Evolutionary conservation across 2,888 invertebrate species (phyloP).

Genomic region (Torymus aiolomorphi): DNA sequence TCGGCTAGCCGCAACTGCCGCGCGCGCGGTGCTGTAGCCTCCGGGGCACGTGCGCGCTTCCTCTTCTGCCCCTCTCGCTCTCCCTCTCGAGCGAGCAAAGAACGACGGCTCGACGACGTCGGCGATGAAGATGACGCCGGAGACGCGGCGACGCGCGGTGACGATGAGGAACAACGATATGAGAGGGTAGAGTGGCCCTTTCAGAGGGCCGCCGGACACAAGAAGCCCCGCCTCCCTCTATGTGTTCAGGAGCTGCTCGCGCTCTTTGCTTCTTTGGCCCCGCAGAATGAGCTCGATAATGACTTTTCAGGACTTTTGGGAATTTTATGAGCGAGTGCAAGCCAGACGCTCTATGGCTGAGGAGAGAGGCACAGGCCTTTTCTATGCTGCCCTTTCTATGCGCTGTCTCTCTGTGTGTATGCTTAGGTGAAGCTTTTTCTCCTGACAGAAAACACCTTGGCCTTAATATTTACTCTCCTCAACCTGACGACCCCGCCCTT

Average conservation of each 20-base stretch:
- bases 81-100: neutral
- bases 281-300: slow-evolving; percentile 53
- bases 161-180: slow-evolving; percentile 49
- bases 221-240: neutral
- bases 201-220: slow-evolving; percentile 14
- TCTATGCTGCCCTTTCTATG: too few species aligned
- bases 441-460: too few species aligned
- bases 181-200: slow-evolving; percentile 42
- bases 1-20: slow-evolving; percentile 7
- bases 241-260: slow-evolving; percentile 7
- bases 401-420: too few species aligned
- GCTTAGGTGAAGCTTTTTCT: too few species aligned
- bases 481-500: too few species aligned
- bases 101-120: neutral
- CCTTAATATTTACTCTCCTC: too few species aligned
- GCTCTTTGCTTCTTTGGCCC: slow-evolving; percentile 40
- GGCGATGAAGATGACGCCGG: slow-evolving; percentile 2
- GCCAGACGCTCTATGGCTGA: too few species aligned
- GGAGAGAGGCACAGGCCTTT: too few species aligned
- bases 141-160: slow-evolving; percentile 32
- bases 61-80: too few species aligned
- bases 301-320: slow-evolving; percentile 49
- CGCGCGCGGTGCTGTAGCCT: neutral
- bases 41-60: slow-evolving; percentile 16
- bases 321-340: slow-evolving; percentile 44